Conservation (phyloP, 2,113 vertebrate genomes). For the Oreochromis spilurus region DNA sequence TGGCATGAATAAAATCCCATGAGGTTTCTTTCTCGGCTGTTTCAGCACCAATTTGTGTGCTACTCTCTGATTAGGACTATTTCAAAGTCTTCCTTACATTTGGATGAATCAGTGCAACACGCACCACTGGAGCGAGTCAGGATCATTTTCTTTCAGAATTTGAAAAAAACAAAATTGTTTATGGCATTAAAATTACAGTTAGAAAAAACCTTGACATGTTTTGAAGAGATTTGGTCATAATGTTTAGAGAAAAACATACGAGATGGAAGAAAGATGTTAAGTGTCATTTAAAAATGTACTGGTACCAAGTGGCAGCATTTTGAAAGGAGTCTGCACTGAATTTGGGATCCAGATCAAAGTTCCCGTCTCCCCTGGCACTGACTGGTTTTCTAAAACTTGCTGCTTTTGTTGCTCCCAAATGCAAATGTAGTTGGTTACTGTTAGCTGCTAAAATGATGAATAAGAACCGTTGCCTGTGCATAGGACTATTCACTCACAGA, state of each 20-base stretch:
- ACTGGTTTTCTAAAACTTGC: not conserved
- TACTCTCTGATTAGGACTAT: slow-evolving; percentile 8
- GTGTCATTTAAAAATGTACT: slow-evolving; percentile 9
- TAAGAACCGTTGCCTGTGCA: not conserved
- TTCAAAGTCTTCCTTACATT: not conserved
- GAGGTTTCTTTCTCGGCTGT: not conserved
- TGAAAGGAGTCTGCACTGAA: not conserved
- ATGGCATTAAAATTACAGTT: slow-evolving; percentile 29
- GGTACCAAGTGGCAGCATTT: not conserved
- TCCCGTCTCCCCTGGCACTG: not conserved
- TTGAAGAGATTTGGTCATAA: slow-evolving; percentile 9
- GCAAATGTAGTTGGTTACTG: not conserved
- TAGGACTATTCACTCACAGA: not conserved
- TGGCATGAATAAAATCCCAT: not conserved
- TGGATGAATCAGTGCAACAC: not conserved
- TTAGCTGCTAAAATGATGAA: not conserved
- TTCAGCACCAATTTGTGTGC: not conserved
- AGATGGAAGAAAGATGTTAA: not conserved
- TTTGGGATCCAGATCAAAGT: not conserved
- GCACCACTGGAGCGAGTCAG: not conserved
- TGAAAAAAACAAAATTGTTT: not conserved
- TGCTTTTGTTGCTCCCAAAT: not conserved
- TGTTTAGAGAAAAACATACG: not conserved
- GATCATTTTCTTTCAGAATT: not conserved
- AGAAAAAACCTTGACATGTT: not conserved